Percentiles rank a stretch among this genome's conserved stretches.
These are phyloP conservation scores for Ligdia adustata DNA, from an alignment of 2,888 invertebrate genomes.

Conservation along the genomic window DNA sequence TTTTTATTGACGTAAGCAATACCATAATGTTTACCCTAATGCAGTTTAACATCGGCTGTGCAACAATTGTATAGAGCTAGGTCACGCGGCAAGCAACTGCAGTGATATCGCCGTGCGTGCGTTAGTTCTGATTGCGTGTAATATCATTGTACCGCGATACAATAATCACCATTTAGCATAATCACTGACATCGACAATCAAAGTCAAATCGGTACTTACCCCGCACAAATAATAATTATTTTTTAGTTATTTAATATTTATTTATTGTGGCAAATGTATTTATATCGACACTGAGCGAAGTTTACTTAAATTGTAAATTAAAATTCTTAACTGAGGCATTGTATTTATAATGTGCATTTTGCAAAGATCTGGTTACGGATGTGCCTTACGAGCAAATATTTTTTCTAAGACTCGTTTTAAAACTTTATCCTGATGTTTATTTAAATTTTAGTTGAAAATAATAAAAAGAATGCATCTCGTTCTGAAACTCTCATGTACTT, in stretches of 20 bases:
- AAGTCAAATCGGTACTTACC: constrained; percentile 69
- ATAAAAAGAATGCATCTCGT: constrained; percentile 54
- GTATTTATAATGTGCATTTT: constrained; percentile 31
- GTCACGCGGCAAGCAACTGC: too few species aligned
- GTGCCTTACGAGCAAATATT: constrained; percentile 31
- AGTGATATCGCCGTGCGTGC: background rate
- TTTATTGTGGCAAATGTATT: constrained; percentile 64
- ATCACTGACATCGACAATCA: constrained; percentile 34
- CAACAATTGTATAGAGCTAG: too few species aligned
- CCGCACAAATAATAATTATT: constrained; percentile 71
- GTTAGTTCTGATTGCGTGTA: background rate
- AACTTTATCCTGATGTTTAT: constrained; percentile 12
- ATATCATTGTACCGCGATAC: constrained; percentile 22
- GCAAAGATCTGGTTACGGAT: constrained; percentile 45
- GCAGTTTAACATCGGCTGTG: too few species aligned
- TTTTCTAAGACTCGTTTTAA: background rate
- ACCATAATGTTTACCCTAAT: too few species aligned
- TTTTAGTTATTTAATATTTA: constrained; percentile 59
- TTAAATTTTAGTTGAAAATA: constrained; percentile 30
- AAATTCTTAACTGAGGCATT: constrained; percentile 39
- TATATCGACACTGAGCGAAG: constrained; percentile 64
- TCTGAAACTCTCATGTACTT: constrained; percentile 62
- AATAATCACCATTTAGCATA: constrained; percentile 20
- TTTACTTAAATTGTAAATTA: constrained; percentile 69
- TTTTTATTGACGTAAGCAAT: too few species aligned